A percentile compares a stretch with the other conserved stretches of the same genome.
phyloP scores from a whole-genome alignment of 2,797 vertebrate species.

The Sebastes melanostomus region DNA sequence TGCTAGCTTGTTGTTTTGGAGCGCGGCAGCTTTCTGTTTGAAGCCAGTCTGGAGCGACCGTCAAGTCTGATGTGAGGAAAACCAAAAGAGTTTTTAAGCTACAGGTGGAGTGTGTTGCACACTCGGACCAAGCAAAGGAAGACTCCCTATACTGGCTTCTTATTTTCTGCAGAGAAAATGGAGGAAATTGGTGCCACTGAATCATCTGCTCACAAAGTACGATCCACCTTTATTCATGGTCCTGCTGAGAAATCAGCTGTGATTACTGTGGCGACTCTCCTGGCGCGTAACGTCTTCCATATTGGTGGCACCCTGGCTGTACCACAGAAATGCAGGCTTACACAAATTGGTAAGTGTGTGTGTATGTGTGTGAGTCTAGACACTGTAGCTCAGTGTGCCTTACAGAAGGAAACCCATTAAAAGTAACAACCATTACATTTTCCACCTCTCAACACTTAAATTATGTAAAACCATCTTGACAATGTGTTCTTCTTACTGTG shows the following conservation, averaged over 20 bases:
- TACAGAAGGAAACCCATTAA: neutral
- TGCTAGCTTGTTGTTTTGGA: conserved; percentile 26
- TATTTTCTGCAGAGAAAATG: conserved; percentile 49
- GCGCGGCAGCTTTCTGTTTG: conserved; percentile 10
- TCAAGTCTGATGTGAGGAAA: conserved; percentile 24
- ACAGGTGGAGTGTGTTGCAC: conserved; percentile 37
- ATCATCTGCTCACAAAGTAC: conserved; percentile 47
- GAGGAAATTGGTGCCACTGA: conserved; percentile 52
- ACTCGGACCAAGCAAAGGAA: conserved; percentile 13
- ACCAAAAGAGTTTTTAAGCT: conserved; percentile 5
- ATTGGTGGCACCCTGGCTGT: conserved; percentile 83
- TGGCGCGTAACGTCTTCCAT: conserved; percentile 80
- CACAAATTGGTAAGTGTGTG: conserved; percentile 78
- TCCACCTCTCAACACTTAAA: neutral
- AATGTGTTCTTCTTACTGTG: neutral
- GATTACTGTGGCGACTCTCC: conserved; percentile 68
- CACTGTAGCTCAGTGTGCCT: neutral
- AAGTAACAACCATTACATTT: neutral
- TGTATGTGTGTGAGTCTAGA: conserved; percentile 1
- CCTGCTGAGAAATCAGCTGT: conserved; percentile 50
- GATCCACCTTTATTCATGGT: conserved; percentile 35
- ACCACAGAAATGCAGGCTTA: conserved; percentile 79
- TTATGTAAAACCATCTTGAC: neutral
- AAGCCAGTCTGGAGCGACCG: neutral
- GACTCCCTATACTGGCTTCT: neutral